Conservation (phyloP, 2,113 vertebrate genomes). For the Brachyhypopomus occidentalis region DNA sequence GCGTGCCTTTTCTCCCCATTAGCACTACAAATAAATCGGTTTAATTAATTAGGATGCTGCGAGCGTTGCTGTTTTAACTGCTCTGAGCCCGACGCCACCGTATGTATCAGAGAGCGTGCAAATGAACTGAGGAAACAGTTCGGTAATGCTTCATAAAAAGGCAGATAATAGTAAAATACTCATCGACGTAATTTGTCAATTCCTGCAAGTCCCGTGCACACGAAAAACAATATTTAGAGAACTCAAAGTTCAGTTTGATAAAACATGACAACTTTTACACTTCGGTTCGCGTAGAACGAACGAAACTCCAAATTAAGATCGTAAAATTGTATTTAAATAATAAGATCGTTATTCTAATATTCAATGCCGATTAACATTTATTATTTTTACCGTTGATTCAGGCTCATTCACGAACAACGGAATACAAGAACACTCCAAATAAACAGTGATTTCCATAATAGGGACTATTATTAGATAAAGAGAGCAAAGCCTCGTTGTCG, state of each 20-base stretch:
- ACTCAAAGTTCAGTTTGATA: no score
- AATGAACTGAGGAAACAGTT: neutral
- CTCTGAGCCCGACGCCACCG: neutral
- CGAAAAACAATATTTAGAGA: neutral
- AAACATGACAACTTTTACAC: no score
- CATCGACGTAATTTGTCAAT: neutral
- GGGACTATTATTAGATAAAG: conserved; percentile 72
- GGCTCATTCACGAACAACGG: neutral
- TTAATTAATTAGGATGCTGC: neutral
- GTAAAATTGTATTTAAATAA: no score
- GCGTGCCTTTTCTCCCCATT: neutral
- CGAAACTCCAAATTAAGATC: no score
- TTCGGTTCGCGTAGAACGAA: neutral
- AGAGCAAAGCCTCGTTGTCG: conserved; percentile 69
- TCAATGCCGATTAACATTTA: no score
- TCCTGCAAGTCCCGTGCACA: no score
- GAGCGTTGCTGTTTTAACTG: neutral
- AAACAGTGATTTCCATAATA: conserved; percentile 60
- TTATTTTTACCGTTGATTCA: no score
- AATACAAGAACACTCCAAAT: neutral
- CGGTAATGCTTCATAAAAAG: neutral
- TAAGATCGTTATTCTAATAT: no score
- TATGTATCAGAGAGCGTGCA: conserved; percentile 4
- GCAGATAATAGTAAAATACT: neutral
- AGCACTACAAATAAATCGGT: neutral